Conservation (phyloP, 2,888 invertebrate species). For the Tipula helvola region DNA sequence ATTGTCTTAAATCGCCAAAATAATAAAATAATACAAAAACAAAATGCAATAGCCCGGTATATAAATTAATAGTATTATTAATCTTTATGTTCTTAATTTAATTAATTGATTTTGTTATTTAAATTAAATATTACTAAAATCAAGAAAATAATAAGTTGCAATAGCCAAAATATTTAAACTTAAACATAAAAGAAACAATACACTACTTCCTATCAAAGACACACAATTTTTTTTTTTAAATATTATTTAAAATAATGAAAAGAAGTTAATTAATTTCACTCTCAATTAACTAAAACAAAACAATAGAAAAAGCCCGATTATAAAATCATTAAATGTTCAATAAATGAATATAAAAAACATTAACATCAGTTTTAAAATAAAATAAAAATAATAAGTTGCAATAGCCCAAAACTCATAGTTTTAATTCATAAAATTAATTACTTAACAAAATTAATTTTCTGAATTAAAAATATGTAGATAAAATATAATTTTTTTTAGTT, state of each 20-base stretch:
- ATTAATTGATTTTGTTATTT: not conserved
- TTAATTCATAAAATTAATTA: not conserved
- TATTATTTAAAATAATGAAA: not conserved
- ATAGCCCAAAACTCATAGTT: not conserved
- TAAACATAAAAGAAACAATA: not conserved
- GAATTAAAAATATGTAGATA: not conserved
- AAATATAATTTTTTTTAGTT: not conserved
- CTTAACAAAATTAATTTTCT: not conserved
- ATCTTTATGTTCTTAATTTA: not conserved
- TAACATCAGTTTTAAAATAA: not conserved
- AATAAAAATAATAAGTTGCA: not conserved
- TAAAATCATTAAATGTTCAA: not conserved
- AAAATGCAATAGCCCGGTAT: not conserved
- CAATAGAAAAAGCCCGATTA: not conserved
- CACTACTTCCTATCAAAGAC: too few relatives aligned
- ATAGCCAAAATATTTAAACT: not conserved
- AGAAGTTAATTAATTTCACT: not conserved
- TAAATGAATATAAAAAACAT: not conserved
- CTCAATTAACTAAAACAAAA: not conserved
- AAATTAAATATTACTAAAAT: not conserved
- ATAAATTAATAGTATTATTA: not conserved
- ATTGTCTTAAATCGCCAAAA: not conserved
- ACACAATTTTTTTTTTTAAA: not conserved
- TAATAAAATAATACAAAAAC: not conserved
- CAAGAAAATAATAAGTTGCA: not conserved